Evolutionary conservation across 2,113 vertebrate genomes (phyloP).

Genomic region (Martes martes): DNA sequence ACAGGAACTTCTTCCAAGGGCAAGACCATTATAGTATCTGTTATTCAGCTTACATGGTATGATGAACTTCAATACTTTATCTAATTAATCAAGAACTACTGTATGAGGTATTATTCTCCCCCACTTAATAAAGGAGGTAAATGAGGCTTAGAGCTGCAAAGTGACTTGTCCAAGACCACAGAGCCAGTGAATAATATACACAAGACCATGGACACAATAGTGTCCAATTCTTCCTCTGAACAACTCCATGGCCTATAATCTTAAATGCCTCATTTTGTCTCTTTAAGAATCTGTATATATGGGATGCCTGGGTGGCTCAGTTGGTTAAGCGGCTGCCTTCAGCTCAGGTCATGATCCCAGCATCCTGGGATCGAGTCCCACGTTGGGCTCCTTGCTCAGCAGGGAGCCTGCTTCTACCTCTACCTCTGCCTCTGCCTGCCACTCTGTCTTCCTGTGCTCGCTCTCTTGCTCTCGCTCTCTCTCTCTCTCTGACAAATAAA

Average conservation of each 20-base stretch:
- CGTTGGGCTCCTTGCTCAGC: too few relatives aligned
- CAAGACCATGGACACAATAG: background rate
- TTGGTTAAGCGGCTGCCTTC: too few relatives aligned
- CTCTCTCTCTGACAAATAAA: too few relatives aligned
- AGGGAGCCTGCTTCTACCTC: too few relatives aligned
- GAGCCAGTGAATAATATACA: background rate
- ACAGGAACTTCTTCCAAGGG: background rate
- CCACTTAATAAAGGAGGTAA: background rate
- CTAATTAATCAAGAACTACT: background rate
- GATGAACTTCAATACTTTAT: background rate
- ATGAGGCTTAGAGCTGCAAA: background rate
- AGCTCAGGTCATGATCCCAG: too few relatives aligned
- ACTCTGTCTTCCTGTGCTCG: too few relatives aligned
- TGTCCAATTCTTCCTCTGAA: background rate
- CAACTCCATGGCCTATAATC: background rate
- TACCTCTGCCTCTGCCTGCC: too few relatives aligned
- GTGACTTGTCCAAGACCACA: background rate
- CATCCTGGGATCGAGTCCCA: too few relatives aligned
- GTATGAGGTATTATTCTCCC: background rate
- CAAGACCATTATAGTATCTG: background rate
- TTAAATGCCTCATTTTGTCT: background rate
- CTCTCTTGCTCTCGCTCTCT: too few relatives aligned
- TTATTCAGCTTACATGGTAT: background rate
- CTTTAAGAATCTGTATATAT: background rate
- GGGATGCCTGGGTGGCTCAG: too few relatives aligned